Evolutionary conservation across 2,113 vertebrate genomes (phyloP), one percentile per base, ranked within the genome.

Genomic region (Prunella fulvescens): DNA sequence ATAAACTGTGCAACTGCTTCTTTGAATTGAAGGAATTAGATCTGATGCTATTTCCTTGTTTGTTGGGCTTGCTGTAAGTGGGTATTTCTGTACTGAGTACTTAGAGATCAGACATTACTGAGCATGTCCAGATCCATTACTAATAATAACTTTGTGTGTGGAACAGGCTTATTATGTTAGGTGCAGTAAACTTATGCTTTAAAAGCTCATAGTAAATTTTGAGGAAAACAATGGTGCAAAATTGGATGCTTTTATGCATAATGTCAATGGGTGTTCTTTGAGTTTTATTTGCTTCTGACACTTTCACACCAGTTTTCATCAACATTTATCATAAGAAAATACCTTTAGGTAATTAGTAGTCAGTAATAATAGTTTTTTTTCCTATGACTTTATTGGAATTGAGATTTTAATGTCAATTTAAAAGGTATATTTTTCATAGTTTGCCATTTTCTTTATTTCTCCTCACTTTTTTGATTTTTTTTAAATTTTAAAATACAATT

Each of bases 21-120:
- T 95, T 83, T 83, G 57, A 81, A 84, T 66, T 88, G 64, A 53
- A 91, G 44, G 90, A 96, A 93, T 86, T 71, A 62, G 51, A 78
- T 56, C 79, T 86, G 72, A 88, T 71, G 56, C 51, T 88, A 53
- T 95, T 86, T 94, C 95, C 71, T 88, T 92, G 19, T 83, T 92
- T 92, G 88, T 50, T 44, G 31, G 31, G 7, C 40, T 96, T 94
- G 40, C 20, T 81, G 71, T 42, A 70, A 74, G 77, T 81, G 31
- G 25, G 18, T 88, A 64, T 95, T 96, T 96, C 76, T 88, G 31
- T 25, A 56, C 58, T 44, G 71, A 88, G 67, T 73, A 40, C 74
- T 62, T 83, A 81, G 66, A 73, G 37, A 60, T 60, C 50, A 93
- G 79, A 78, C 56, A 83, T 45, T 77, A 62, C 44, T 67, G 64